Percentiles rank a stretch among this genome's conserved stretches.
These are phyloP conservation scores for Nesidiocoris tenuis DNA, from an alignment of 2,888 invertebrate species.

Conservation along the genomic window DNA sequence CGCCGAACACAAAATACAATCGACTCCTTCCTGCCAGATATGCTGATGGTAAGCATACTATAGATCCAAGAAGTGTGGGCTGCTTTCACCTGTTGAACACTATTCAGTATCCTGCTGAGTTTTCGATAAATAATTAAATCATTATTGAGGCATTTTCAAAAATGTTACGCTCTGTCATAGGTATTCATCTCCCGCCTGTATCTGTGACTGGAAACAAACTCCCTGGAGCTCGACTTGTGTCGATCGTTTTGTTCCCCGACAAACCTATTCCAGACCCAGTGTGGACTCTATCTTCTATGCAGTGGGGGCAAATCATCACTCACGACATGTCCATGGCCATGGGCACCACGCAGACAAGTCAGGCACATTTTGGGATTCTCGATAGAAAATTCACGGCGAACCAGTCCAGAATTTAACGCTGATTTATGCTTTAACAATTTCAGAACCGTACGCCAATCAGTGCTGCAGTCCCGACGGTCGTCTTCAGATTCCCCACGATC, in stretches of 20 bases:
- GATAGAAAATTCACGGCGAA: neutral
- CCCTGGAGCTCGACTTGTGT: constrained; percentile 70
- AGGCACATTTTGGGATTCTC: constrained; percentile 54
- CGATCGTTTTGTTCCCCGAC: constrained; percentile 70
- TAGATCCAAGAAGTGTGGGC: neutral
- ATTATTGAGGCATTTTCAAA: too few relatives aligned
- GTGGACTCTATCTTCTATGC: constrained; percentile 74
- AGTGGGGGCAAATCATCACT: constrained; percentile 76
- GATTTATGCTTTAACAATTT: constrained; percentile 44
- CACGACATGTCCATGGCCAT: constrained; percentile 77
- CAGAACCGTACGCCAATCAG: constrained; percentile 55
- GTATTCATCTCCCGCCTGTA: constrained; percentile 64
- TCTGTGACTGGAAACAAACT: constrained; percentile 66
- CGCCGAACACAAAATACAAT: constrained; percentile 53
- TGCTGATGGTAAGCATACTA: constrained; percentile 51
- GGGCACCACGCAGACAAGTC: constrained; percentile 73
- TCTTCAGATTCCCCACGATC: constrained; percentile 48
- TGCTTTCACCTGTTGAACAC: too few relatives aligned
- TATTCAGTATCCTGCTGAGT: too few relatives aligned
- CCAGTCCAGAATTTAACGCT: neutral
- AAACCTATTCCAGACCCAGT: constrained; percentile 67
- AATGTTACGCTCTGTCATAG: too few relatives aligned
- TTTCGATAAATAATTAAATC: too few relatives aligned
- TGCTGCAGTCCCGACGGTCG: constrained; percentile 64
- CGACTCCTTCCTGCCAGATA: constrained; percentile 52